phyloP scores from a whole-genome alignment of 2,113 vertebrate genomes.

The Alosa alosa region DNA sequence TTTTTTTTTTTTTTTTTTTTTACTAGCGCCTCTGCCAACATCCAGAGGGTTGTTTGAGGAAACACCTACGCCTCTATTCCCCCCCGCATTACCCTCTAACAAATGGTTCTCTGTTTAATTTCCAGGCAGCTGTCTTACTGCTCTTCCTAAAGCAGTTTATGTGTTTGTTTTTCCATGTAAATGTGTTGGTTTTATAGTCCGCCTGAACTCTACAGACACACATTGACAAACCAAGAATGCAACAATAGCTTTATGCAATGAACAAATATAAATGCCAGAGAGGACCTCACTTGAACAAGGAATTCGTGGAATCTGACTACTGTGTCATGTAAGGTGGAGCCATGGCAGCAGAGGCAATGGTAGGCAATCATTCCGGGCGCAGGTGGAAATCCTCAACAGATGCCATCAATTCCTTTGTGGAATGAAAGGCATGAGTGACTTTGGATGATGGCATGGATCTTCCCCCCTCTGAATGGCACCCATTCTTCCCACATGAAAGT shows the following conservation, averaged over 20 bases:
- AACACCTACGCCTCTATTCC: slow-evolving; percentile 2
- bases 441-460: slow-evolving; percentile 11
- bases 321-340: not conserved
- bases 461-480: not conserved
- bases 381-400: not conserved
- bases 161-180: slow-evolving; percentile 1
- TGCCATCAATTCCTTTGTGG: not conserved
- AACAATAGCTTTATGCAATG: not conserved
- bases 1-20: not conserved
- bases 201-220: not conserved
- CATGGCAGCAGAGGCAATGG: not conserved
- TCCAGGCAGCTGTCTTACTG: not conserved
- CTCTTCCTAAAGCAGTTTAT: not conserved
- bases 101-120: not conserved
- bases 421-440: not conserved
- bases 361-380: not conserved
- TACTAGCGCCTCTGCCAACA: slow-evolving; percentile 3
- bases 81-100: not conserved
- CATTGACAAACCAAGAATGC: not conserved
- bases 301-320: not conserved
- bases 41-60: slow-evolving; percentile 19
- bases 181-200: not conserved
- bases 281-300: not conserved
- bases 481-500: slow-evolving; percentile 7
- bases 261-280: not conserved